Evolutionary conservation across 2,888 invertebrate species (phyloP).

Genomic region (Mythimna vitellina): DNA sequence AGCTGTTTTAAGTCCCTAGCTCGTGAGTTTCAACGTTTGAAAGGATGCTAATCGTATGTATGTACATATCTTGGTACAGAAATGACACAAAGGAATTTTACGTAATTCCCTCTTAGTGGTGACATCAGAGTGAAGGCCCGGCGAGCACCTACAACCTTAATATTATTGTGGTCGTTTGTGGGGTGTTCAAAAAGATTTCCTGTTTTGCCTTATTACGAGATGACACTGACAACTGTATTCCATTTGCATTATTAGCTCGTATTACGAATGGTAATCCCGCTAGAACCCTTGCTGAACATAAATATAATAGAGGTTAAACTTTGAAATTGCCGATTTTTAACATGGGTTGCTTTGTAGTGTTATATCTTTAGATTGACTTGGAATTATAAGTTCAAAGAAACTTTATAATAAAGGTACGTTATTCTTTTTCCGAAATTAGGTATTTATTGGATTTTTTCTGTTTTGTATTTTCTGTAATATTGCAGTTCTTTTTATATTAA

Average conservation of each 20-base stretch:
- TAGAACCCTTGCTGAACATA: slow-evolving; percentile 1
- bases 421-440: no score
- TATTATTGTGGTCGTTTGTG: slow-evolving; percentile 52
- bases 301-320: no score
- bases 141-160: slow-evolving; percentile 42
- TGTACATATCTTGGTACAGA: slow-evolving; percentile 45
- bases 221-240: slow-evolving; percentile 45
- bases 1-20: slow-evolving; percentile 39
- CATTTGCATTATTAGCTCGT: slow-evolving; percentile 54
- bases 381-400: no score
- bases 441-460: no score
- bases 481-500: no score
- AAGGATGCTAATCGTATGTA: slow-evolving; percentile 53
- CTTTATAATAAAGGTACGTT: no score
- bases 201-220: slow-evolving; percentile 41
- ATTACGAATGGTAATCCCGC: slow-evolving; percentile 25
- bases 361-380: no score
- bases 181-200: slow-evolving; percentile 49
- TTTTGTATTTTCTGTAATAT: no score
- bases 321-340: no score
- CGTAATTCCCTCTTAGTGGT: slow-evolving; percentile 60
- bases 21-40: slow-evolving; percentile 39
- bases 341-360: no score
- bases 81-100: slow-evolving; percentile 61
- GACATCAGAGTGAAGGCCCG: slow-evolving; percentile 28